A percentile compares a stretch with the other conserved stretches of the same genome.
Evolutionary conservation across 1,140 invertebrate genomes (phyloP).

Genomic region (Aphidius ervi): DNA sequence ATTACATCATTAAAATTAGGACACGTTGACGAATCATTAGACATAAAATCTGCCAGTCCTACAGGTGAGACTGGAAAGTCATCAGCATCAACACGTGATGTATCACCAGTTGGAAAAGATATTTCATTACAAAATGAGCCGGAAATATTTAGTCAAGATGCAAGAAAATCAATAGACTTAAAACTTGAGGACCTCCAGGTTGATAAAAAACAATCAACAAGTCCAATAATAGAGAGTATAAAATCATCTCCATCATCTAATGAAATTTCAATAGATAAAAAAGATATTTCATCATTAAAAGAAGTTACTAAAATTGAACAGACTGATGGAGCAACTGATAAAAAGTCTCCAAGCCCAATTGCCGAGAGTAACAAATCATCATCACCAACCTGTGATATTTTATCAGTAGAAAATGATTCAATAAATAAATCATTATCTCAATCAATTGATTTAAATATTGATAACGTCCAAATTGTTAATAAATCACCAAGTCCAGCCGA

Average conservation of each 20-base stretch:
- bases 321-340: neutral
- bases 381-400: neutral
- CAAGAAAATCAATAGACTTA: too few species aligned
- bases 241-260: conserved; percentile 21
- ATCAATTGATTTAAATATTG: conserved; percentile 1
- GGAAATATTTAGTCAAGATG: too few species aligned
- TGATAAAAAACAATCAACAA: too few species aligned
- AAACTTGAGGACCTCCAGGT: neutral
- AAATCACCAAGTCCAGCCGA: conserved; percentile 1
- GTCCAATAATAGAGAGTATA: neutral
- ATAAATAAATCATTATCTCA: neutral
- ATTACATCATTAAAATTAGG: too few species aligned
- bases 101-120: neutral
- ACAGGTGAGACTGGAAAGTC: neutral
- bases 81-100: neutral
- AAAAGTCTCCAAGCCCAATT: conserved; percentile 1
- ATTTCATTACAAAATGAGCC: neutral
- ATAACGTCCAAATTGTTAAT: neutral
- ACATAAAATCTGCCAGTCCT: neutral
- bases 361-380: conserved; percentile 2
- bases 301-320: neutral
- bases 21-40: too few species aligned
- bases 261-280: neutral
- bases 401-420: neutral
- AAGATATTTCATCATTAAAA: conserved; percentile 4